Percentiles rank a stretch among this genome's conserved stretches.
Conservation (phyloP, 1,140 invertebrate genomes). For the Zaprionus davidi region DNA sequence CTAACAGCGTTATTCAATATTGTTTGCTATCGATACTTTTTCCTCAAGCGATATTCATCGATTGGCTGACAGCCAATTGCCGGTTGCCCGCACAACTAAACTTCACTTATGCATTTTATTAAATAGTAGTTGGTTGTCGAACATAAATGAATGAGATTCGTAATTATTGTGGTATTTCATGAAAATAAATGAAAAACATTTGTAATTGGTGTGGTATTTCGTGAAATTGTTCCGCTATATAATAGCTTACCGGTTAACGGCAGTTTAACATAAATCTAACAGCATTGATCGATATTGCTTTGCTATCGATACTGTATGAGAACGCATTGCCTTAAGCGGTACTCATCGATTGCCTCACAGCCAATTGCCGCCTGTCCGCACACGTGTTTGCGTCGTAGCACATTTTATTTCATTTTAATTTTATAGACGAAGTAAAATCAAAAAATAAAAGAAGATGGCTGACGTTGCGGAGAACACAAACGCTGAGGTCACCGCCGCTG, state of each 20-base stretch:
- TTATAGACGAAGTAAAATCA: slow-evolving; percentile 15
- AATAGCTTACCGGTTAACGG: neutral
- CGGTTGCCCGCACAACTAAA: slow-evolving; percentile 26
- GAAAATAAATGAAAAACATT: too few relatives aligned
- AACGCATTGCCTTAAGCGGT: neutral
- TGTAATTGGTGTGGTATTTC: too few relatives aligned
- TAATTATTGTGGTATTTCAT: too few relatives aligned
- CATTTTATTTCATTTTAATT: slow-evolving; percentile 39
- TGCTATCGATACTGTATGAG: neutral
- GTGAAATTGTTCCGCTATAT: neutral
- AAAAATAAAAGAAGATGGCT: slow-evolving; percentile 57
- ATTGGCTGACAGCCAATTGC: slow-evolving; percentile 23
- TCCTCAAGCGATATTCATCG: slow-evolving; percentile 8
- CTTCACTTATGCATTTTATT: too few relatives aligned
- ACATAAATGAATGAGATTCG: too few relatives aligned
- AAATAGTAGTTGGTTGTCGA: too few relatives aligned
- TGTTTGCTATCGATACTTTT: neutral
- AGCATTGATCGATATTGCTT: neutral
- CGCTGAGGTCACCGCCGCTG: slow-evolving; percentile 38
- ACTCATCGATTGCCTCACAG: slow-evolving; percentile 14
- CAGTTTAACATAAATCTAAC: neutral
- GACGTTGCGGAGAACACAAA: slow-evolving; percentile 56
- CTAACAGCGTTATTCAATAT: neutral
- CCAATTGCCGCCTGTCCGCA: slow-evolving; percentile 35
- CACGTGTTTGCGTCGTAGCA: slow-evolving; percentile 46